Evolutionary conservation across 2,113 vertebrate species (phyloP).

Genomic region (Morone chrysops): DNA sequence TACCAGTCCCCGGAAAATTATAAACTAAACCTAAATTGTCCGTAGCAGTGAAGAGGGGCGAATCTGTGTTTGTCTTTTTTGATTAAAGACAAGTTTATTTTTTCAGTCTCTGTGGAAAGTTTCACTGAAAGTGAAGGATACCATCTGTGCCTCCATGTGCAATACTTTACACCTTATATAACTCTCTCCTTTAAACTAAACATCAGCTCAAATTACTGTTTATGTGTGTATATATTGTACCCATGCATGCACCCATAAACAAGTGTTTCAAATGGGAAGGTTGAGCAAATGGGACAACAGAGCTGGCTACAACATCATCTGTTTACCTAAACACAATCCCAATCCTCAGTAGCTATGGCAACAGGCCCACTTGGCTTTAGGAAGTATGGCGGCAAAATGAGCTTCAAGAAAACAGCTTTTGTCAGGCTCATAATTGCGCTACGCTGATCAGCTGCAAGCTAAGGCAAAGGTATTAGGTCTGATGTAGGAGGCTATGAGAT

Average conservation of each 20-base stretch:
- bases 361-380: slow-evolving; percentile 44
- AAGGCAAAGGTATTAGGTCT: not conserved
- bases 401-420: slow-evolving; percentile 57
- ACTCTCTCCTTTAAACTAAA: not conserved
- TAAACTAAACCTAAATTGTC: not conserved
- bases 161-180: not conserved
- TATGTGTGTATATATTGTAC: not conserved
- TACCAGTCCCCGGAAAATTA: not conserved
- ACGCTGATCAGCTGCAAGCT: slow-evolving; percentile 15
- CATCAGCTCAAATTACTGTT: not conserved
- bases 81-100: slow-evolving; percentile 3
- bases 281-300: slow-evolving; percentile 5
- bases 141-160: not conserved
- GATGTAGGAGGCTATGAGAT: not conserved
- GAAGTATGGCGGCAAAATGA: slow-evolving; percentile 30
- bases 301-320: slow-evolving; percentile 26
- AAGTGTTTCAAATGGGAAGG: not conserved
- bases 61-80: slow-evolving; percentile 13
- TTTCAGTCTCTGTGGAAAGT: not conserved
- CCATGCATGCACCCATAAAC: not conserved
- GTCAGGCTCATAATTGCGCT: slow-evolving; percentile 57
- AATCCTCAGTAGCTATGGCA: slow-evolving; percentile 56
- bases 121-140: not conserved
- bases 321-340: slow-evolving; percentile 52
- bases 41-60: not conserved